Conservation (phyloP, 1,140 invertebrate species). For the Dinoponera quadriceps region DNA sequence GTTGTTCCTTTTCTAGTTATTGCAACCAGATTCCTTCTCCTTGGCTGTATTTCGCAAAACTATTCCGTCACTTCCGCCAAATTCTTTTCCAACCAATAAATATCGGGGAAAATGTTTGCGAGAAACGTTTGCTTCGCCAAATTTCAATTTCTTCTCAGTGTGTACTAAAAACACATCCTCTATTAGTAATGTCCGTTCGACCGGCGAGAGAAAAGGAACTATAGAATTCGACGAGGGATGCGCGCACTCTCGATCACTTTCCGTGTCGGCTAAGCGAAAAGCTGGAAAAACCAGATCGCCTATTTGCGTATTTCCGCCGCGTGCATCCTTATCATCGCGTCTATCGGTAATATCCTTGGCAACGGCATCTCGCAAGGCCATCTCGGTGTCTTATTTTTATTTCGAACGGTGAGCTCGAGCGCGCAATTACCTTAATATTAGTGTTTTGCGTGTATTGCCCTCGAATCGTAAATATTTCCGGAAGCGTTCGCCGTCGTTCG, state of each 20-base stretch:
- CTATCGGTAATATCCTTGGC: constrained; percentile 20
- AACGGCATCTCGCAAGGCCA: constrained; percentile 2
- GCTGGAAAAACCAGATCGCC: background rate
- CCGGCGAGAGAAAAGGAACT: too few species aligned
- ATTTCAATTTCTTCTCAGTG: too few species aligned
- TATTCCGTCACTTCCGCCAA: too few species aligned
- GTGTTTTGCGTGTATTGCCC: constrained; percentile 36
- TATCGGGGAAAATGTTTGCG: too few species aligned
- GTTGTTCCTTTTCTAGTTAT: too few species aligned
- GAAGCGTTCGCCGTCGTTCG: constrained; percentile 16
- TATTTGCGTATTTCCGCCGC: background rate
- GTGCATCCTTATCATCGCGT: background rate
- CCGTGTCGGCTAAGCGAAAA: background rate
- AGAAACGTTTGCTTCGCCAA: too few species aligned
- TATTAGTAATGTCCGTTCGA: too few species aligned
- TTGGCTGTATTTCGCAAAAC: too few species aligned
- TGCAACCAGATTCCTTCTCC: too few species aligned
- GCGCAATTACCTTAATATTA: constrained; percentile 46
- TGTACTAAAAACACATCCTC: too few species aligned
- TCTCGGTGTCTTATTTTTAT: background rate
- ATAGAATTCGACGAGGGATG: too few species aligned
- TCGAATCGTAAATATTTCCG: constrained; percentile 54
- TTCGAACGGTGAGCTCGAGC: constrained; percentile 11
- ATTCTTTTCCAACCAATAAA: too few species aligned
- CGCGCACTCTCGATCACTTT: background rate